Base-by-base conservation (phyloP, 92 coral and sea anemone species). In the Muricea muricata region DNA sequence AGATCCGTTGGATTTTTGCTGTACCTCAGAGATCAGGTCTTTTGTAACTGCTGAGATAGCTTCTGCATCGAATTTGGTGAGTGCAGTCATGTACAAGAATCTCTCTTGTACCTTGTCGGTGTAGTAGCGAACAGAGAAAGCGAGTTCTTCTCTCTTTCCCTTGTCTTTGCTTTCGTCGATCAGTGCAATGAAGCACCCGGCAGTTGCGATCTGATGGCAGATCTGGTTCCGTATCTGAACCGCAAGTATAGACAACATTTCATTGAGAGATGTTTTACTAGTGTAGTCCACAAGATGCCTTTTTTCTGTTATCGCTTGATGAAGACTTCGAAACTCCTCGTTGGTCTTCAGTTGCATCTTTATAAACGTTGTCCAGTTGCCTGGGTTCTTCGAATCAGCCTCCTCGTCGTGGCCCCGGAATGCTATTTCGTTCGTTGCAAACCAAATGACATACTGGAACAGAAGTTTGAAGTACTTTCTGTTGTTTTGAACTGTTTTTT, bases 321-420 rank as follows among this genome's bases (percentile, higher is more conserved):
- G 50, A 17, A 45, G 50, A 45, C 50, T 45, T 45, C 50, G 50
- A 45, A 45, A 45, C 50, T 45, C 50, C 50, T 45, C 14, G 50
- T 45, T 45, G 50, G 50, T 45, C 50, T 45, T 45, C 50, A 45
- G 50, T 45, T 45, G 50, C 50, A 45, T 45, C 50, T 45, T 45
- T 45, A 45, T 45, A 45, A 6, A 45, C 9, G 8, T 45, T 45
- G 50, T 45, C 12, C 50, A 73, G 79, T 73, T 73, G 55, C 79
- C 79, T 41, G 32, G 45, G 79, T 73, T 73, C 31, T 18, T 37
- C 33, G 79, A 73, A 35, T 73, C 79, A 39, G 45, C 47, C 31
- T 7, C 45, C 52, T 73, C 63, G 55, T 73, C 79, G 63, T 73
- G 79, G 61, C 79, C 79, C 31, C 79, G 79, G 52, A 73, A 73